Evolutionary conservation across 2,113 vertebrate genomes (phyloP).

Genomic region (Colinus virginianus): DNA sequence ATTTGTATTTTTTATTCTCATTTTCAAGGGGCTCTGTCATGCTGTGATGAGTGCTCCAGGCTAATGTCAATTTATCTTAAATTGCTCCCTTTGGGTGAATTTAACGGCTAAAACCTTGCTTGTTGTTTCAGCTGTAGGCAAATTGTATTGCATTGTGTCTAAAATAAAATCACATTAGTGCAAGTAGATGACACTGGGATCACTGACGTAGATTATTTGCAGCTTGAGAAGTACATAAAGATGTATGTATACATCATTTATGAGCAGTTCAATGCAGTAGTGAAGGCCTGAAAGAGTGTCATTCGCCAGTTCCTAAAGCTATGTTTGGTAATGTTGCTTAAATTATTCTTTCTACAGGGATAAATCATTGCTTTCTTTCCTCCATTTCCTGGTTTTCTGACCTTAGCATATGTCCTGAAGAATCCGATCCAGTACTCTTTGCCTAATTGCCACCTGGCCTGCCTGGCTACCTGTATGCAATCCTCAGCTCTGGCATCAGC

Average conservation of each 20-base stretch:
- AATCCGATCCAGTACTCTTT: neutral
- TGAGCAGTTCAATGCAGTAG: neutral
- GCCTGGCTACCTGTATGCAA: rapidly evolving
- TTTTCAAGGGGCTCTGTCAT: constrained; percentile 26
- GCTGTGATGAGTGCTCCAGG: neutral
- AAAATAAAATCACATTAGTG: neutral
- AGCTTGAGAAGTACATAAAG: constrained; percentile 9
- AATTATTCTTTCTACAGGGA: constrained; percentile 32
- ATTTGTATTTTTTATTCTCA: constrained; percentile 31
- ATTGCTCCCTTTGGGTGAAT: constrained; percentile 25
- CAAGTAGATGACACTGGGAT: constrained; percentile 34
- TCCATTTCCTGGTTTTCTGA: constrained; percentile 27
- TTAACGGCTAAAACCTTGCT: constrained; percentile 4
- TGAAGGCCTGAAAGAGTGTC: constrained; percentile 25
- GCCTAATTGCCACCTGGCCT: neutral
- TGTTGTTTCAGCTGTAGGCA: constrained; percentile 58
- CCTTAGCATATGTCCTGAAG: neutral
- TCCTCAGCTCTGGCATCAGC: rapidly evolving
- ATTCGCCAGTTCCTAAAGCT: neutral
- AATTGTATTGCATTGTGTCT: constrained; percentile 13
- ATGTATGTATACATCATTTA: constrained; percentile 21
- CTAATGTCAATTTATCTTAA: constrained; percentile 48
- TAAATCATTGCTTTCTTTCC: constrained; percentile 32
- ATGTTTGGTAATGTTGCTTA: constrained; percentile 32
- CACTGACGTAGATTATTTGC: constrained; percentile 3